Evolutionary conservation across 64 coral and sea anemone genomes (phyloP).

Genomic region (Catalaphyllia jardinei): DNA sequence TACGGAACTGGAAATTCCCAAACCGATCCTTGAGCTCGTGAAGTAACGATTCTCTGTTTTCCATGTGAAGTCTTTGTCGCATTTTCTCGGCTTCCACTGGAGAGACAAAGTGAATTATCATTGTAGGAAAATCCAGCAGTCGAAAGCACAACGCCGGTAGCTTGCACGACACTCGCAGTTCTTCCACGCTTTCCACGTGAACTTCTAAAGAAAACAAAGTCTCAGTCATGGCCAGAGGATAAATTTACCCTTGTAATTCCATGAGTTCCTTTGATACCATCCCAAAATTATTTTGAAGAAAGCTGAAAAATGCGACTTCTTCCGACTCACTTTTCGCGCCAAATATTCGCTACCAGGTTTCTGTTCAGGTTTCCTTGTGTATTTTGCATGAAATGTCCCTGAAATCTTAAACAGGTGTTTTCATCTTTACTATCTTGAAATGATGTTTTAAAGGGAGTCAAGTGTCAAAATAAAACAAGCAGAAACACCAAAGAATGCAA

Average conservation of each 20-base stretch:
- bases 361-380: background rate
- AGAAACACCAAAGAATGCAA: no score
- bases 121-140: constrained; percentile 88
- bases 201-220: constrained; percentile 95
- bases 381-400: background rate
- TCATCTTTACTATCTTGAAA: no score
- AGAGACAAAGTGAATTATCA: constrained; percentile 81
- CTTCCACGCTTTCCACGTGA: constrained; percentile 75
- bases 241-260: background rate
- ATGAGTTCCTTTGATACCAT: constrained; percentile 2
- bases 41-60: constrained; percentile 30
- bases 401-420: background rate
- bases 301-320: background rate
- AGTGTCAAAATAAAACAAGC: no score
- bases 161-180: constrained; percentile 59
- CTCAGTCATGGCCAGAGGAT: constrained; percentile 35
- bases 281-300: no score
- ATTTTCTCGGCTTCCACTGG: constrained; percentile 50
- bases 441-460: no score
- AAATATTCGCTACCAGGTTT: constrained; percentile 14
- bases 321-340: constrained; percentile 14
- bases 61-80: constrained; percentile 53
- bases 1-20: constrained; percentile 67
- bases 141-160: constrained; percentile 88
- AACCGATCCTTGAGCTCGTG: constrained; percentile 69